A percentile compares a stretch with the other conserved stretches of the same genome.
phyloP scores from a whole-genome alignment of 2,113 vertebrate species.

The Callipepla californica region DNA sequence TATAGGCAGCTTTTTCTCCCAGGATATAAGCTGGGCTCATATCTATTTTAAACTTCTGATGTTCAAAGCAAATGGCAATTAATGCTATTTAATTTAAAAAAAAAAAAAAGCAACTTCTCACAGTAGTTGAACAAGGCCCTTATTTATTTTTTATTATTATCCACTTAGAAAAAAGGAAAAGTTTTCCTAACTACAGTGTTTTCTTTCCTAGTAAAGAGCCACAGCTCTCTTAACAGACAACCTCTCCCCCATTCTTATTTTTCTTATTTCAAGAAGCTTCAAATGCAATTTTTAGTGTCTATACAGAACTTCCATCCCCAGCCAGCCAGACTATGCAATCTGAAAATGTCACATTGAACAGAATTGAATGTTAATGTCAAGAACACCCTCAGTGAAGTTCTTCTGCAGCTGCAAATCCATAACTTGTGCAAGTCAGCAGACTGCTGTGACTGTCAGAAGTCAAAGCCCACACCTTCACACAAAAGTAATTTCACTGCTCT shows the following conservation, averaged over 20 bases:
- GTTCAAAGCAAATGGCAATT: neutral
- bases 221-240: neutral
- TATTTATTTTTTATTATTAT: neutral
- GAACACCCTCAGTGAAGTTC: neutral
- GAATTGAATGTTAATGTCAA: neutral
- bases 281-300: neutral
- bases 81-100: neutral
- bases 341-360: neutral
- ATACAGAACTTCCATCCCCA: neutral
- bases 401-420: neutral
- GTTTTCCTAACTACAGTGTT: fast-evolving
- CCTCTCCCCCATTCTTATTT: neutral
- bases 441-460: neutral
- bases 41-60: neutral
- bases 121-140: neutral
- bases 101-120: neutral
- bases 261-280: neutral
- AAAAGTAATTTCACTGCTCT: neutral
- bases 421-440: neutral
- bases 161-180: neutral
- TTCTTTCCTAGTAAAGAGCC: neutral
- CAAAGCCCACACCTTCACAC: neutral
- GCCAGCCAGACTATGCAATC: neutral
- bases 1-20: neutral
- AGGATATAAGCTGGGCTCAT: neutral